Conservation (phyloP, 2,888 invertebrate genomes). For the Ornithoptera priamus region DNA sequence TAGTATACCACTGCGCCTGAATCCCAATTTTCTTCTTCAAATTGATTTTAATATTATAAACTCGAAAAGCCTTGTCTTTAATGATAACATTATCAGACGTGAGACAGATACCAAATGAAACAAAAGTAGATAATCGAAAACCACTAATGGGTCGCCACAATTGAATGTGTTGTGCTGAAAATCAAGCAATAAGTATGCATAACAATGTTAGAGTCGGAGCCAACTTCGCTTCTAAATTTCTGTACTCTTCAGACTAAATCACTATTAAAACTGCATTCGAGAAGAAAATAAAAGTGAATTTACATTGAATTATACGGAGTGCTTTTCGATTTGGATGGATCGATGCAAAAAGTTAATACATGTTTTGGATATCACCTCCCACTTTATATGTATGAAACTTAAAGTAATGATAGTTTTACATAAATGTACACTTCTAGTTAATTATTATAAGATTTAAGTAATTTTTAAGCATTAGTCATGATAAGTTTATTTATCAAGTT, state of each 20-base stretch:
- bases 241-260: conserved; percentile 4
- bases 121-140: conserved; percentile 49
- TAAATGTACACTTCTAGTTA: neutral
- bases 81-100: neutral
- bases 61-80: neutral
- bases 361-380: no score
- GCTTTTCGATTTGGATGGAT: neutral
- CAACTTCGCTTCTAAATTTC: conserved; percentile 9
- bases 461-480: neutral
- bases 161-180: conserved; percentile 71
- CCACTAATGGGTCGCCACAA: conserved; percentile 69
- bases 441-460: neutral
- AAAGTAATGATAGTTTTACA: no score
- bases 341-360: neutral
- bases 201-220: conserved; percentile 48
- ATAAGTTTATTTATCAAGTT: no score
- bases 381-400: no score
- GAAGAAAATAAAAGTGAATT: conserved; percentile 3
- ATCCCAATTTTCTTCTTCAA: no score
- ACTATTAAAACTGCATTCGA: neutral
- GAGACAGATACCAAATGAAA: neutral
- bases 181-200: conserved; percentile 78
- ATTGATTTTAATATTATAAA: neutral
- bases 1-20: no score
- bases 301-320: conserved; percentile 1